phyloP scores from a whole-genome alignment of 2,888 invertebrate genomes.

The Tenthredo mesomela region DNA sequence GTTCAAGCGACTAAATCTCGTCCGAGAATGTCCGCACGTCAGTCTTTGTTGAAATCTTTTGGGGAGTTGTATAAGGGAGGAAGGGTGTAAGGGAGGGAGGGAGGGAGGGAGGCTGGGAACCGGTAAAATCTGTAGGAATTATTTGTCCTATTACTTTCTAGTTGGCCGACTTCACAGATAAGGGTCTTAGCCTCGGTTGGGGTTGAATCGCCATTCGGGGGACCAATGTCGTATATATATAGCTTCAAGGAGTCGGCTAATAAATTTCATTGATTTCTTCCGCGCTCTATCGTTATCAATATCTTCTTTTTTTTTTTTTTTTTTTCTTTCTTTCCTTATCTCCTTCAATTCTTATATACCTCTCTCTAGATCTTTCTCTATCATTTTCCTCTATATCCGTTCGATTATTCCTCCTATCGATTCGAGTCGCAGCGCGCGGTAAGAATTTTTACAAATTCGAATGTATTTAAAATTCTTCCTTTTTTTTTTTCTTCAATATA shows the following conservation, averaged over 20 bases:
- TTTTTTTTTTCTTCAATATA: no score
- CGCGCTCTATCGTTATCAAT: slow-evolving; percentile 44
- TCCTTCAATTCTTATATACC: background rate
- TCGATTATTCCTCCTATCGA: background rate
- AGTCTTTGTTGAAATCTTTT: slow-evolving; percentile 5
- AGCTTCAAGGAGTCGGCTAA: slow-evolving; percentile 42
- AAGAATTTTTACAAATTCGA: background rate
- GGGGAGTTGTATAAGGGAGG: background rate
- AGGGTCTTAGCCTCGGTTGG: slow-evolving; percentile 45
- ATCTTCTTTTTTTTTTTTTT: slow-evolving; percentile 16
- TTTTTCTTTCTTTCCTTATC: background rate
- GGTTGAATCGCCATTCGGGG: slow-evolving; percentile 43
- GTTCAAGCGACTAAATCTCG: background rate
- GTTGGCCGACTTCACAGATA: slow-evolving; percentile 44
- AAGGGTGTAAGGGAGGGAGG: background rate
- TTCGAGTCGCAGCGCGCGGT: background rate
- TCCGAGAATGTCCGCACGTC: slow-evolving; percentile 5
- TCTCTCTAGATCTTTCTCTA: background rate
- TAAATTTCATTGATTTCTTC: slow-evolving; percentile 48
- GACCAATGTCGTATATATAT: slow-evolving; percentile 33
- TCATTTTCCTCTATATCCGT: background rate
- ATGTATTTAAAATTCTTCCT: background rate
- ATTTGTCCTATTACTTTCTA: slow-evolving; percentile 49
- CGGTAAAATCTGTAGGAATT: slow-evolving; percentile 48
- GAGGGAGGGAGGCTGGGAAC: background rate